Base-by-base conservation (phyloP, 37 sponge, comb jelly and placozoan species). In the Theonella swinhoei region DNA sequence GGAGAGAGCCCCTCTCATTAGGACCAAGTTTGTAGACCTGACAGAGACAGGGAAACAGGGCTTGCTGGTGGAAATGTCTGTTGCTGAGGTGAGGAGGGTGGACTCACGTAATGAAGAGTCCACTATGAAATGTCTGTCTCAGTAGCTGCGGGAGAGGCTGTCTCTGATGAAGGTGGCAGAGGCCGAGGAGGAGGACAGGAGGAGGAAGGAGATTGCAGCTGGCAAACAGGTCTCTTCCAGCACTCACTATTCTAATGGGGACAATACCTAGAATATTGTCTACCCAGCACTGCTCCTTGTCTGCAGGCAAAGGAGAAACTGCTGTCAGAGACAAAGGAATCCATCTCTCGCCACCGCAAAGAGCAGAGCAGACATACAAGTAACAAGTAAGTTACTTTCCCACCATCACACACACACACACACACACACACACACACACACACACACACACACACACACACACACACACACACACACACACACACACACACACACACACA, bases 11-110 rank as follows among this genome's bases (percentile, higher is more conserved):
- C 95, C 95, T 0, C 79, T 96, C 62, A 72, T 89, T 5, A 83
- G 93, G 34, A 74, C 85, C 31, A 88, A 96, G 81, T 96, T 96
- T 87, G 87, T 98, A 25, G 99, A 98, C 87, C 39, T 87, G 20
- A 98, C 99, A 32, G 88, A 87, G 74, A 96, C 99, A 39, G 83
- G 87, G 23, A 91, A 93, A 0, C 86, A 82, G 24, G 99, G 99
- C 11, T 61, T 98, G 35, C 80, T 98, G 42, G 61, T 88, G 42
- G 99, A 98, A 60, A 98, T 98, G 99, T 98, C 99, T 20, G 70
- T 98, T 24, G 95, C 93, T 70, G 99, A 98, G 88, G 90, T 97
- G 42, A 39, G 83, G 5, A 11, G 39, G 0, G 25, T 47, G 59
- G 4, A n/a, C n/a, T n/a, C n/a, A n/a, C n/a, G n/a, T 26, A 25